These are phyloP conservation scores for Nasonia oneida DNA, from an alignment of 2,888 invertebrate genomes.

Conservation along the genomic window DNA sequence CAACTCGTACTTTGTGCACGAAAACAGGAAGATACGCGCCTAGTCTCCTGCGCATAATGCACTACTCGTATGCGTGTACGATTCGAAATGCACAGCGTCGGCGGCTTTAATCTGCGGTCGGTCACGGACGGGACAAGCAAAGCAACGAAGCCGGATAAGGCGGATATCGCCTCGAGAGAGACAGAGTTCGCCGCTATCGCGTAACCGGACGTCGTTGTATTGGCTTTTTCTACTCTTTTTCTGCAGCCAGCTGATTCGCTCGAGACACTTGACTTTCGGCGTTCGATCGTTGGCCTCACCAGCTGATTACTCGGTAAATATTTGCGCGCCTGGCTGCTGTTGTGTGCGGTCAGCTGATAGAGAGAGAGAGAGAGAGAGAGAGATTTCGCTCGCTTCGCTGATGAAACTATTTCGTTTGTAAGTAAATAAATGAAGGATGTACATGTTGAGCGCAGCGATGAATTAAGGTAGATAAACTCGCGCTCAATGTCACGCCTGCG, in stretches of 20 bases:
- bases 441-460: background rate
- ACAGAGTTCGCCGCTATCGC: background rate
- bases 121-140: slow-evolving; percentile 15
- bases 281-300: background rate
- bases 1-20: background rate
- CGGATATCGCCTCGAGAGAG: slow-evolving; percentile 23
- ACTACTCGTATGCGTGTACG: background rate
- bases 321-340: background rate
- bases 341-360: background rate
- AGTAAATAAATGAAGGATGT: too few species aligned
- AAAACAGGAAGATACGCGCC: background rate
- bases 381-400: too few species aligned
- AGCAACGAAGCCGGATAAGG: slow-evolving; percentile 29
- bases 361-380: too few species aligned
- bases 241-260: background rate
- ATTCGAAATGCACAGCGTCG: background rate
- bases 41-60: background rate
- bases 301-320: background rate
- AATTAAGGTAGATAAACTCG: background rate
- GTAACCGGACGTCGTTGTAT: background rate
- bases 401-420: too few species aligned
- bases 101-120: slow-evolving; percentile 13
- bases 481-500: background rate
- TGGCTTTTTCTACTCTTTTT: background rate
- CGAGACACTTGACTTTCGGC: background rate